Base-by-base conservation (phyloP, 1,140 invertebrate species). In the Aporrectodea caliginosa region DNA sequence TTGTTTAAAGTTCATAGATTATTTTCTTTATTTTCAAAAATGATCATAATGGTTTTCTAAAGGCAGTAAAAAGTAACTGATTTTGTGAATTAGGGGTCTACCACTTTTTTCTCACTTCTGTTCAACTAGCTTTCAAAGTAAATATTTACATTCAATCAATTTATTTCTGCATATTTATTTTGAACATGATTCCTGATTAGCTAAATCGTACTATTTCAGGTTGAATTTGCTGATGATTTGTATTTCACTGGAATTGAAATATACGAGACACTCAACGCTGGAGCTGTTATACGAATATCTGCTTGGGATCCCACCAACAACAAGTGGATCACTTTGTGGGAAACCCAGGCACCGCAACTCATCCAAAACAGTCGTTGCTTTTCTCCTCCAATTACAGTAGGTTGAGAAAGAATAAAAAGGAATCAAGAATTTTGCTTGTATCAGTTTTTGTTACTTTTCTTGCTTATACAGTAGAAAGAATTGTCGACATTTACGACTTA, bases 241-340 rank as follows among this genome's bases (percentile, higher is more conserved):
- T 80, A n/a, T 72, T 30, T 78, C 33, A 43, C 34, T 1, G 58
- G 71, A 68, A 32, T 80, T 31, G 76, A 78, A 32, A 80, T 80
- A 22, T 80, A 78, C 70, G 79, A 80, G 33, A 80, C 76, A n/a
- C 73, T 35, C 58, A 30, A 80, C 77, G 30, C 79, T 58, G 79
- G 75, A 31, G 33, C 16, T 1, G n/a, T 80, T 16, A 1, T 73
- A 1, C 29, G 27, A 78, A 78, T 80, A 31, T 72, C 76, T 43
- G 31, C 76, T 33, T 58, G 22, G 6, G 22, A 58, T 58, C 6
- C 6, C 43, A 14, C 2, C 12, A 69, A 78, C 34, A 73, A 73
- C 31, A 78, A 80, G 33, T 80, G 79, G 79, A 73, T 70, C 2
- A 78, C 69, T 71, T 72, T 72, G 6, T 72, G 70, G 70, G n/a